Base-by-base conservation (phyloP, 30 jellyfish, hydroid and myxozoan species). In the Aurelia coerulea region DNA sequence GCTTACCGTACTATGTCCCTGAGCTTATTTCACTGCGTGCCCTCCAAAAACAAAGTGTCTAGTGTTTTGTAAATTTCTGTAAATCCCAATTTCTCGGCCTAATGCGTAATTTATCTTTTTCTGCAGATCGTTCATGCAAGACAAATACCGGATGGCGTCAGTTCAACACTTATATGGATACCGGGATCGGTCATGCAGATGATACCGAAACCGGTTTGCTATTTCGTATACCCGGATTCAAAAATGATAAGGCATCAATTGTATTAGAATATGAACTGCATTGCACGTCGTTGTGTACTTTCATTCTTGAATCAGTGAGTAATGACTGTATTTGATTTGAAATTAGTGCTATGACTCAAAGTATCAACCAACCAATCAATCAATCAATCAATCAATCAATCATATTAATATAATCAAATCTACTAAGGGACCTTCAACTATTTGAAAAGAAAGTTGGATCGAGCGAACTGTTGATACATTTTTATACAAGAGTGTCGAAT, bases 161-260 rank as follows among this genome's bases (percentile, higher is more conserved):
- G 63, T 73, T 65, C 31, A 72, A 80, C 35, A 75, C 89, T 9
- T 79, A 54, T 72, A 39, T 84, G 69, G 91, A 95, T 35, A 94
- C 97, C 53, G 98, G 98, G 12, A 59, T 73, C 11, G 98, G 98
- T 4, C 98, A 94, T 72, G 85, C 97, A 2, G 98, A 94, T 73
- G 98, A 89, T 63, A 90, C 98, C 29, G 97, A 94, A 79, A 70
- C 89, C 58, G 92, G 94, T 15, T 18, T 94, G 95, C 74, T 60
- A 16, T 34, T 94, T 42, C 65, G 17, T 10, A 91, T 94, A n/a
- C 97, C 98, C 52, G 90, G 83, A 8, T 94, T 94, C 74, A 88
- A 92, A 29, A 33, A 74, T 71, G 10, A 82, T 23, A 49, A 51
- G 3, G 84, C 98, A 3, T 15, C 65, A n/a, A 52, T 90, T 18